Percentiles rank a stretch among this genome's conserved stretches.
Conservation (phyloP, 2,113 vertebrate genomes). For the Raja brachyura region DNA sequence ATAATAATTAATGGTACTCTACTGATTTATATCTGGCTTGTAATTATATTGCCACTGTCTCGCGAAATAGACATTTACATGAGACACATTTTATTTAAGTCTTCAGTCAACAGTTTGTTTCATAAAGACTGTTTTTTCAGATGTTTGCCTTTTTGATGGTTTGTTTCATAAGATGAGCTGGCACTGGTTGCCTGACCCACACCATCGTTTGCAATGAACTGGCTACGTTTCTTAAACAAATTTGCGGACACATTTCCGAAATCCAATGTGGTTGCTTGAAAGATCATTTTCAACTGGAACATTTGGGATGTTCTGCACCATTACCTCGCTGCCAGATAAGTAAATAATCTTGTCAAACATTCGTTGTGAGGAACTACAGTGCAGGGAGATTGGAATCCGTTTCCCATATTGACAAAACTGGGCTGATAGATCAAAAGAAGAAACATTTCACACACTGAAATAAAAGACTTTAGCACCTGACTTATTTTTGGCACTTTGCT, state of each 20-base stretch:
- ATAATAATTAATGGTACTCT: constrained; percentile 40
- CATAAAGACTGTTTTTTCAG: constrained; percentile 48
- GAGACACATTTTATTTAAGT: constrained; percentile 47
- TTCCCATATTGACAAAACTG: not conserved
- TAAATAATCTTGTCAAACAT: not conserved
- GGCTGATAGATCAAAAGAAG: not conserved
- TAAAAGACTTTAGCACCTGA: not conserved
- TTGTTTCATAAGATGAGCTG: not conserved
- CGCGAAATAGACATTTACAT: constrained; percentile 46
- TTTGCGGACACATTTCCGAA: not conserved
- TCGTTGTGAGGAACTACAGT: not conserved
- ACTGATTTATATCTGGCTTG: constrained; percentile 47
- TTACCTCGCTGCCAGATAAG: not conserved
- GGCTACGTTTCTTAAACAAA: not conserved
- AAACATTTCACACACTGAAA: not conserved
- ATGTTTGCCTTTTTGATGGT: constrained; percentile 50
- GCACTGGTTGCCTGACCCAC: not conserved
- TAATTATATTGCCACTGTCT: constrained; percentile 42
- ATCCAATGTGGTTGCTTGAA: not conserved
- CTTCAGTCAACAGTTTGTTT: constrained; percentile 49
- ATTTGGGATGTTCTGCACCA: not conserved
- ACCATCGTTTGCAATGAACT: not conserved
- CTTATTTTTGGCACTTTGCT: not conserved
- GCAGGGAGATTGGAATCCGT: not conserved
- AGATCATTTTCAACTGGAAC: not conserved